Conservation (phyloP, 1,140 invertebrate genomes). For the Vanessa atalanta region DNA sequence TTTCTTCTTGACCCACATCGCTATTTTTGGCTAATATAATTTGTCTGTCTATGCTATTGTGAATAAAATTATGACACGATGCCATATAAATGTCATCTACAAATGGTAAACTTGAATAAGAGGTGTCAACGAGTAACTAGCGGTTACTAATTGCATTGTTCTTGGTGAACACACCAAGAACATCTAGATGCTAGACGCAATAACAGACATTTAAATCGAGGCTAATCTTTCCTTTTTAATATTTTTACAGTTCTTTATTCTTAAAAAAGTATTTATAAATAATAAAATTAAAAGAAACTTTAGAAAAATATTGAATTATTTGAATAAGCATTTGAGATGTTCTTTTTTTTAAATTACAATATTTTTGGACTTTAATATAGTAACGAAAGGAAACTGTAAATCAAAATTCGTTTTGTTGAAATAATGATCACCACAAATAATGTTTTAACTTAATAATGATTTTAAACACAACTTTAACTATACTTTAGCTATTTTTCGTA, state of each 20-base stretch:
- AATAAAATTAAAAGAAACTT: too few relatives aligned
- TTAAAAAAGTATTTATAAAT: neutral
- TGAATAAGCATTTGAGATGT: too few relatives aligned
- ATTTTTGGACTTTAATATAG: too few relatives aligned
- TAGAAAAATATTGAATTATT: too few relatives aligned
- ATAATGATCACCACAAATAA: too few relatives aligned
- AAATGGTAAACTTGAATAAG: constrained; percentile 25
- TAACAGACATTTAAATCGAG: constrained; percentile 13
- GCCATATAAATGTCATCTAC: constrained; percentile 23
- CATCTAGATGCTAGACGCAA: constrained; percentile 25
- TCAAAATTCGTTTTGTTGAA: too few relatives aligned
- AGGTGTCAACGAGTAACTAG: constrained; percentile 39
- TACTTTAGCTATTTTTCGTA: too few relatives aligned
- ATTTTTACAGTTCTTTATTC: neutral
- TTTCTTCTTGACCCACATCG: constrained; percentile 43
- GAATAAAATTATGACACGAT: constrained; percentile 26
- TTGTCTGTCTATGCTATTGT: constrained; percentile 28
- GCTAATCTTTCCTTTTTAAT: neutral
- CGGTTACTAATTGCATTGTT: constrained; percentile 55
- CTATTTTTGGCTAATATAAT: constrained; percentile 36
- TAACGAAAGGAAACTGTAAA: too few relatives aligned
- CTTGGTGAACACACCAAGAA: constrained; percentile 32
- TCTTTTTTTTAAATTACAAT: too few relatives aligned
- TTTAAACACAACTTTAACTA: too few relatives aligned
- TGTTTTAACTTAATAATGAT: too few relatives aligned